phyloP scores from a whole-genome alignment of 2,888 invertebrate species.

The Agrotis puta region DNA sequence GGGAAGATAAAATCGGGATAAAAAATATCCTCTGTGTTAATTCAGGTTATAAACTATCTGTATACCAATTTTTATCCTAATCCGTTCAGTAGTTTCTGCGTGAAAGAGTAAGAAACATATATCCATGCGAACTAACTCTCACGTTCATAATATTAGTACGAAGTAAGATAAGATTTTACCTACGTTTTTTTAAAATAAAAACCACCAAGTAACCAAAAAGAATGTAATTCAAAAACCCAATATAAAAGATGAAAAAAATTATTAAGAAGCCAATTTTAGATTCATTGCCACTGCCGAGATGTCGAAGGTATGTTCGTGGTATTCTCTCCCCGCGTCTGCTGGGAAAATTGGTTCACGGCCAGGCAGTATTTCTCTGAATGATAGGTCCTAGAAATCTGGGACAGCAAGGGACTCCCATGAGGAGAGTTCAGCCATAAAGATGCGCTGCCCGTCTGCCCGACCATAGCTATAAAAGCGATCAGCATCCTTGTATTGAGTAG shows the following conservation, averaged over 20 bases:
- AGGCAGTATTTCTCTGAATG: conserved; percentile 88
- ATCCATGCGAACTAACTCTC: no score
- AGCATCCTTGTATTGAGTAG: conserved; percentile 86
- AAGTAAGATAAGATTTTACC: neutral
- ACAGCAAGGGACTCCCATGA: conserved; percentile 85
- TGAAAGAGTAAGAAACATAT: no score
- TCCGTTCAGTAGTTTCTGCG: no score
- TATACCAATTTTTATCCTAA: no score
- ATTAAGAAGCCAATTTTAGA: no score
- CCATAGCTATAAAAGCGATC: conserved; percentile 87
- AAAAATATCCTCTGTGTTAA: no score
- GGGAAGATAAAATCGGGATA: no score
- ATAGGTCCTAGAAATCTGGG: conserved; percentile 87
- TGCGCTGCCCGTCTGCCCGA: conserved; percentile 85
- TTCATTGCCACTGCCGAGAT: conserved; percentile 76
- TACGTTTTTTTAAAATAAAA: neutral
- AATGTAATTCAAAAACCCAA: conserved; percentile 27
- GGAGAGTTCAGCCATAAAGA: conserved; percentile 87
- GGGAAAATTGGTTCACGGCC: conserved; percentile 88
- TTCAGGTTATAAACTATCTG: no score
- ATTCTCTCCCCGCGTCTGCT: conserved; percentile 67
- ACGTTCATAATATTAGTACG: no score
- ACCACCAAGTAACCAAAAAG: neutral
- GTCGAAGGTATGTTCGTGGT: conserved; percentile 76
- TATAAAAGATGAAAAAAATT: neutral